Base-by-base conservation (phyloP, 64 coral and sea anemone species). In the Montipora foliosa region DNA sequence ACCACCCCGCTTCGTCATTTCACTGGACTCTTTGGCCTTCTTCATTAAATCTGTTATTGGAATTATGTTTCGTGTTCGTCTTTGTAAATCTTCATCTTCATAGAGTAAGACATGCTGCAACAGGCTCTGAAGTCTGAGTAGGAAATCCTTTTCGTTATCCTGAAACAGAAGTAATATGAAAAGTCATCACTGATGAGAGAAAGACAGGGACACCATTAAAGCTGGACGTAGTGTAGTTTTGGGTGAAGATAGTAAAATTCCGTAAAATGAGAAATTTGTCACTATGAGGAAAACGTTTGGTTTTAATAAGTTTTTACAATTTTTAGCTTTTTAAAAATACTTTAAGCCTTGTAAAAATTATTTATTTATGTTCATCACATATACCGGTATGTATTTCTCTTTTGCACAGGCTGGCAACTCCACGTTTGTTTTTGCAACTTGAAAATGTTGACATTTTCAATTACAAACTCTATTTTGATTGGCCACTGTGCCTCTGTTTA, bases 71-170 rank as follows among this genome's bases (percentile, higher is more conserved):
- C 89, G 89, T 50, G 96, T 89, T 80, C 84, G 90, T 9, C 75
- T 60, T 47, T 97, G 93, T 10, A 97, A 90, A 6, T 97, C 84
- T 50, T 53, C 16, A 75, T 97, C 93, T 75, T 97, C 96, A 64
- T 97, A 97, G 15, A 97, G 58, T 69, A 97, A 87, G 46, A 97
- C 96, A 73, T 95, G 96, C 37, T 92, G 93, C 16, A 89, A 87
- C 25, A 89, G 92, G 72, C 96, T 88, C 62, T 92, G 90, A 12
- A 97, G 87, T 83, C 94, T 97, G 1, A 86, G 62, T 1, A 86
- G 62, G 19, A 86, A 86, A 21, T 86, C 82, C 15, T 7, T 86
- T n/a, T 86, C 82, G 4, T 86, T 48, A 13, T 72, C 17, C 82
- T 86, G 19, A 50, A 71, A 70, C 53, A 8, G 53, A 57, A 6